A percentile compares a stretch with the other conserved stretches of the same genome.
These are phyloP conservation scores for Chelidonichthys spinosus DNA, from an alignment of 2,797 vertebrate genomes.

Conservation along the genomic window DNA sequence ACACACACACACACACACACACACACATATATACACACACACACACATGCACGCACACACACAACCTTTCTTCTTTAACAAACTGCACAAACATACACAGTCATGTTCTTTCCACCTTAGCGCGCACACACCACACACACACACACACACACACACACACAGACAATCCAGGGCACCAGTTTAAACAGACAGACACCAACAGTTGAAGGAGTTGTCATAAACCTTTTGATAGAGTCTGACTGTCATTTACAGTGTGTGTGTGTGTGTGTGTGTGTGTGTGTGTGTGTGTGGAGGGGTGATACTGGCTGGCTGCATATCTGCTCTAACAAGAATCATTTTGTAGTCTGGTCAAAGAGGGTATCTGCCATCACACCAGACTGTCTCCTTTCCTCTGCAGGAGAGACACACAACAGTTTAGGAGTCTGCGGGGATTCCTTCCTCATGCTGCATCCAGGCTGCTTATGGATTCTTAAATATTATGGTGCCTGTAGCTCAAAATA, in stretches of 20 bases:
- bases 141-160: slow-evolving; percentile 1
- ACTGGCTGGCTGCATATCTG: slow-evolving; percentile 19
- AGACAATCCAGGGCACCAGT: slow-evolving; percentile 46
- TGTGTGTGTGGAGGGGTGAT: slow-evolving; percentile 4
- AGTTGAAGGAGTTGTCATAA: slow-evolving; percentile 39
- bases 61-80: slow-evolving; percentile 6
- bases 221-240: slow-evolving; percentile 24
- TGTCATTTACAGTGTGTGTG: slow-evolving; percentile 34
- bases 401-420: slow-evolving; percentile 51
- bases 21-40: slow-evolving; percentile 30
- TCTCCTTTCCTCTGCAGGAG: slow-evolving; percentile 37
- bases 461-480: slow-evolving; percentile 54
- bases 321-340: slow-evolving; percentile 63
- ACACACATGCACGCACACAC: slow-evolving; percentile 24
- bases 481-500: slow-evolving; percentile 40
- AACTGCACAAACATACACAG: slow-evolving; percentile 36
- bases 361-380: slow-evolving; percentile 48
- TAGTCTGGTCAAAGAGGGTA: slow-evolving; percentile 56
- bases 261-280: slow-evolving; percentile 16
- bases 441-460: slow-evolving; percentile 31
- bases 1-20: slow-evolving; percentile 29
- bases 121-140: neutral
- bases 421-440: slow-evolving; percentile 50
- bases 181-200: slow-evolving; percentile 57
- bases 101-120: slow-evolving; percentile 26